Base-by-base conservation (phyloP, 2,888 invertebrate genomes). In the Chymomyza procnemis region DNA sequence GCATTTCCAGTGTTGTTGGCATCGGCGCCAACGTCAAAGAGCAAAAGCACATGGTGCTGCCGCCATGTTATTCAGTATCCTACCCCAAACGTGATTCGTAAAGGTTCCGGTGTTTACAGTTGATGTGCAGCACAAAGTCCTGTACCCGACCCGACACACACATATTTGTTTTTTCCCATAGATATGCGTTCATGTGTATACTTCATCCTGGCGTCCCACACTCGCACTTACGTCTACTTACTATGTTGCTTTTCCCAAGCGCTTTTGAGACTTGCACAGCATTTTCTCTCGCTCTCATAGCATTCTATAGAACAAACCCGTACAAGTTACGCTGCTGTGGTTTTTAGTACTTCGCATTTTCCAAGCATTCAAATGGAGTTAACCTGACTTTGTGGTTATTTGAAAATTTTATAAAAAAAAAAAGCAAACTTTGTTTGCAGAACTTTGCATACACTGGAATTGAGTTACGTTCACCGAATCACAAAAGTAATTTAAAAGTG, bases 21-120 rank as follows among this genome's bases (percentile, higher is more conserved):
- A 14, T 19, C 30, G 56, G 30, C 56, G 16, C 30, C 30, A n/a
- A n/a, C 63, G 64, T 74, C 75, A 77, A 61, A 80, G 71, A 63
- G 66, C 84, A 78, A 83, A n/a, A 85, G 75, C 87, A 80, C 72
- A 41, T 57, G 34, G 34, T 9, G 46, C 59, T 41, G 50, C 50
- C 19, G 8, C 50, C 16, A 50, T 14, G 18, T 50, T 19, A 48
- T 26, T 9, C 4, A 0, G 12, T 9, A n/a, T 4, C 14, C 1
- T 26, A 1, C 21, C 18, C 57, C 64, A 55, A 26, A 16, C 26
- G 58, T 68, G 78, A 41, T 50, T 50, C 18, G 54, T 21, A 21
- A 21, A 12, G 54, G 19, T 26, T 26, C n/a, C 56, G 84, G 80
- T 87, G 86, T 83, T 85, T 85, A 83, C 88, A 83, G 68, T 87